Percentiles rank a stretch among this genome's conserved stretches.
Evolutionary conservation across 2,888 invertebrate genomes (phyloP).

Genomic region (Podotricha telesiphe): DNA sequence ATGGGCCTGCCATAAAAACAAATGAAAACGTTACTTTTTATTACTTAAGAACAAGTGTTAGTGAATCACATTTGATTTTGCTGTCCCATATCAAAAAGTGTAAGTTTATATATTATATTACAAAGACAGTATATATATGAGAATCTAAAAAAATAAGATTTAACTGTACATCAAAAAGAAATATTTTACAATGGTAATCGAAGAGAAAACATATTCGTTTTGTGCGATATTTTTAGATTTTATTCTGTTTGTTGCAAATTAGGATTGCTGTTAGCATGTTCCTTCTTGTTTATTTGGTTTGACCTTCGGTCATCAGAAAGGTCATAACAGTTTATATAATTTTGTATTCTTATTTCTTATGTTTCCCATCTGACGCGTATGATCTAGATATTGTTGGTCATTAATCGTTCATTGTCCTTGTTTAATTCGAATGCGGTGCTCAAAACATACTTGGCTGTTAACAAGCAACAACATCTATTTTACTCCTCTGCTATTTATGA

Average conservation of each 20-base stretch:
- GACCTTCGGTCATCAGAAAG: conserved; percentile 72
- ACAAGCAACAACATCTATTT: conserved; percentile 55
- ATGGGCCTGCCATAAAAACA: conserved; percentile 20
- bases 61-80: conserved; percentile 4
- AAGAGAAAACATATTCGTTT: conserved; percentile 1
- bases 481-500: conserved; percentile 57
- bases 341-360: conserved; percentile 45
- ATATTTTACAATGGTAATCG: conserved; percentile 12
- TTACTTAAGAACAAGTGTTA: conserved; percentile 2
- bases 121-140: background rate
- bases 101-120: conserved; percentile 2
- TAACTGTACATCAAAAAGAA: background rate
- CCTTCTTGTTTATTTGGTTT: conserved; percentile 44
- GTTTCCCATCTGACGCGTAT: conserved; percentile 53
- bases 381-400: conserved; percentile 38
- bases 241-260: conserved; percentile 2
- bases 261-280: conserved; percentile 30
- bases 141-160: background rate
- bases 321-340: conserved; percentile 75
- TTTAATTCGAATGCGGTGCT: conserved; percentile 50
- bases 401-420: conserved; percentile 55
- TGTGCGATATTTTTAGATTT: conserved; percentile 29
- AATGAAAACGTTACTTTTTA: conserved; percentile 18
- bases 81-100: background rate
- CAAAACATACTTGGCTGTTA: conserved; percentile 51